Conservation (phyloP, 2,113 vertebrate genomes). For the Coregonus clupeaformis region DNA sequence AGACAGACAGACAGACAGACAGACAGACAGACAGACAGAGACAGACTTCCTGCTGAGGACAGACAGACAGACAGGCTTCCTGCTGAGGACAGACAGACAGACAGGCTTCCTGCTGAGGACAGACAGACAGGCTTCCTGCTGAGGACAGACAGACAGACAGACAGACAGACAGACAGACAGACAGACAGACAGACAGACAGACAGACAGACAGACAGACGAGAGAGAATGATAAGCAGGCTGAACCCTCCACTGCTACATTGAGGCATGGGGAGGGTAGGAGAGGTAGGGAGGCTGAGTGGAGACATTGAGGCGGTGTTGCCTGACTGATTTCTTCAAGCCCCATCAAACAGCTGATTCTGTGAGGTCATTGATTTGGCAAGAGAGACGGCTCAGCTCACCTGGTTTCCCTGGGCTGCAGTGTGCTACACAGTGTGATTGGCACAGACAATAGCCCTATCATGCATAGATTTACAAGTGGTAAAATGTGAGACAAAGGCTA, state of each 20-base stretch:
- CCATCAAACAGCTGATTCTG: neutral
- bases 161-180: too few relatives aligned
- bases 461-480: neutral
- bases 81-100: neutral
- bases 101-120: too few relatives aligned
- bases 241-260: neutral
- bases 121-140: neutral
- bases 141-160: too few relatives aligned
- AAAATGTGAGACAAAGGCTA: neutral
- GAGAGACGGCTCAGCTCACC: neutral
- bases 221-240: too few relatives aligned
- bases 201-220: neutral
- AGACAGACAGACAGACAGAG: neutral
- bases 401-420: neutral
- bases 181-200: neutral
- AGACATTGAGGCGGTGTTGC: neutral
- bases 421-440: neutral
- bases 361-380: neutral
- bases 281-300: neutral
- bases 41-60: too few relatives aligned
- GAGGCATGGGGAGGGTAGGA: neutral
- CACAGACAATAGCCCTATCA: too few relatives aligned
- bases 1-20: neutral
- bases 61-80: neutral
- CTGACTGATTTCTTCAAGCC: neutral